Evolutionary conservation across 2,888 invertebrate species (phyloP).

Genomic region (Tetropium fuscum): DNA sequence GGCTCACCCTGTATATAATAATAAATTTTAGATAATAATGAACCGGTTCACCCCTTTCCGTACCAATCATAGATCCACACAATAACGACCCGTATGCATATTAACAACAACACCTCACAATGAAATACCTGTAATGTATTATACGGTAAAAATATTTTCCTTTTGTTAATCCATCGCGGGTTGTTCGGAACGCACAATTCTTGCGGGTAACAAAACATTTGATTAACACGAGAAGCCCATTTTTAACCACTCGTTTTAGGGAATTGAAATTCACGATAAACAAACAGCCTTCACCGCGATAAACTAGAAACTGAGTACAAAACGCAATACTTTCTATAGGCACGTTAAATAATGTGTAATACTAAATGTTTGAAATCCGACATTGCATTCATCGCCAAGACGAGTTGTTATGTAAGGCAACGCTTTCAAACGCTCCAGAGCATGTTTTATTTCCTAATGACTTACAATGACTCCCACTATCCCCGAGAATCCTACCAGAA

Average conservation of each 20-base stretch:
- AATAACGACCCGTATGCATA: no score
- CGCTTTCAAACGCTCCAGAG: constrained; percentile 35
- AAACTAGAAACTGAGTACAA: constrained; percentile 34
- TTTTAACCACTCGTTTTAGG: not conserved
- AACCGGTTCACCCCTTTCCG: no score
- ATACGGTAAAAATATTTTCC: constrained; percentile 53
- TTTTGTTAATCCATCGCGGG: constrained; percentile 52
- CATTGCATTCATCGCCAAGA: constrained; percentile 31
- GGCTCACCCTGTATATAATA: no score
- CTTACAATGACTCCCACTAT: constrained; percentile 21
- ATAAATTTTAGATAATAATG: no score
- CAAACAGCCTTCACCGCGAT: constrained; percentile 18
- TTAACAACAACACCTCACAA: no score
- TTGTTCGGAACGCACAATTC: constrained; percentile 35
- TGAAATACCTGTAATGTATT: constrained; percentile 41
- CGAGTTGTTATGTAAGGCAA: constrained; percentile 39
- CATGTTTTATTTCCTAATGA: constrained; percentile 43
- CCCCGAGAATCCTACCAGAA: no score
- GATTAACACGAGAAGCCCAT: constrained; percentile 21
- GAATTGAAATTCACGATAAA: constrained; percentile 13
- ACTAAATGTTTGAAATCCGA: constrained; percentile 32
- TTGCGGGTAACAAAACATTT: constrained; percentile 39
- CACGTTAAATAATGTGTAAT: constrained; percentile 36
- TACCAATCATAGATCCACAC: no score
- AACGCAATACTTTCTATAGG: constrained; percentile 39